Evolutionary conservation across 2,797 vertebrate genomes (phyloP).

Genomic region (Psittacula echo): DNA sequence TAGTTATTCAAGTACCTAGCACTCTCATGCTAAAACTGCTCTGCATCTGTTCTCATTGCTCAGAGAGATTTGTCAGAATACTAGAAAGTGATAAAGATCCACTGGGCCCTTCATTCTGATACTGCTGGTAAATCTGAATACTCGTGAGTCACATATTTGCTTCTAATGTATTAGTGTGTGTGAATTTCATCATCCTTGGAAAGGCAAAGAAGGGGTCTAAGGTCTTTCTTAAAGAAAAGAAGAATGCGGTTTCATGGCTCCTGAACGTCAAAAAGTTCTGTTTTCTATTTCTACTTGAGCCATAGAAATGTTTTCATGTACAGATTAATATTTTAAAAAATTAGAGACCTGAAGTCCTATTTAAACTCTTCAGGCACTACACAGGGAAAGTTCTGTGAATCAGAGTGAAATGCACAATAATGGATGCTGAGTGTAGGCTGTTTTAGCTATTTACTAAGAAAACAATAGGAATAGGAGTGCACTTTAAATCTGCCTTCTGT

Average conservation of each 20-base stretch:
- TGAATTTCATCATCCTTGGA: neutral
- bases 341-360: neutral
- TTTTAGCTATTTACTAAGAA: neutral
- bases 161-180: neutral
- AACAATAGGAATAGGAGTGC: neutral
- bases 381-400: neutral
- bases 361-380: neutral
- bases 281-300: neutral
- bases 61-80: neutral
- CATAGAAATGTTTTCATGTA: fast-evolving
- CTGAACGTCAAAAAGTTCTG: neutral
- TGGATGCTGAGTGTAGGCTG: fast-evolving
- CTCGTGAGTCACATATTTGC: neutral
- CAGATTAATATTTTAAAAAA: neutral
- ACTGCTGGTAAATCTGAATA: neutral
- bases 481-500: neutral
- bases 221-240: neutral
- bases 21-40: neutral
- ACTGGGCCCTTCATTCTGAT: neutral
- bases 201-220: neutral
- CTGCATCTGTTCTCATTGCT: neutral
- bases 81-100: neutral
- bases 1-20: neutral
- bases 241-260: neutral
- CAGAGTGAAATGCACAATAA: neutral